These are phyloP conservation scores for Laothoe populi DNA, from an alignment of 2,888 invertebrate genomes.

Conservation along the genomic window DNA sequence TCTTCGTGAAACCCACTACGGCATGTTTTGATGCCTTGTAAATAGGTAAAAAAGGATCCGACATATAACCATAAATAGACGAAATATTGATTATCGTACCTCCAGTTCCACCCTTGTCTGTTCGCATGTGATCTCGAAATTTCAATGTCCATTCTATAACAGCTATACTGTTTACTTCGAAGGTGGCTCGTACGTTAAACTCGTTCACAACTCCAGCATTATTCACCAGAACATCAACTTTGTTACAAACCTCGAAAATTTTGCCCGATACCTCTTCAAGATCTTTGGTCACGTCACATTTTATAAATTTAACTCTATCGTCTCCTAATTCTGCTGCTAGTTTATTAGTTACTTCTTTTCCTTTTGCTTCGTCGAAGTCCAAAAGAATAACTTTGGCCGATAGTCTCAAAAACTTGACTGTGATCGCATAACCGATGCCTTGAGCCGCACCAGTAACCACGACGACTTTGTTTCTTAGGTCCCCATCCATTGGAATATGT, in stretches of 20 bases:
- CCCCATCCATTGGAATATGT: neutral
- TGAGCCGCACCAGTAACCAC: slow-evolving; percentile 79
- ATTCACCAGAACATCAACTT: slow-evolving; percentile 49
- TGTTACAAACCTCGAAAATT: neutral
- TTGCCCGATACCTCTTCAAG: slow-evolving; percentile 51
- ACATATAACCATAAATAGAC: slow-evolving; percentile 39
- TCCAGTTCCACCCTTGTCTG: slow-evolving; percentile 56
- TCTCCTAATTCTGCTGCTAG: slow-evolving; percentile 37
- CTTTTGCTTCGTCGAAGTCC: slow-evolving; percentile 42
- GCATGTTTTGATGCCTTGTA: slow-evolving; percentile 77
- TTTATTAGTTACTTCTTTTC: slow-evolving; percentile 46
- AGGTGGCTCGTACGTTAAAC: slow-evolving; percentile 11
- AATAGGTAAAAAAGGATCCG: slow-evolving; percentile 26
- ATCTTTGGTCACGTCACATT: slow-evolving; percentile 69
- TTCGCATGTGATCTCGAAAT: slow-evolving; percentile 79
- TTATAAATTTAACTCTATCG: slow-evolving; percentile 63
- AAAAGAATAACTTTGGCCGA: slow-evolving; percentile 52
- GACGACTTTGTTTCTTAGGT: slow-evolving; percentile 18
- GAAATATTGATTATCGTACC: slow-evolving; percentile 85
- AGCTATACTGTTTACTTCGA: slow-evolving; percentile 34
- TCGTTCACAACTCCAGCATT: slow-evolving; percentile 54
- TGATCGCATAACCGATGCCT: slow-evolving; percentile 78
- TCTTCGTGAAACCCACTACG: slow-evolving; percentile 70
- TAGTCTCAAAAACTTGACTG: slow-evolving; percentile 66
- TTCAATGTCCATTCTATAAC: slow-evolving; percentile 55